A percentile compares a stretch with the other conserved stretches of the same genome.
phyloP scores from a whole-genome alignment of 1,140 invertebrate genomes.

The Anadara kagoshimensis region DNA sequence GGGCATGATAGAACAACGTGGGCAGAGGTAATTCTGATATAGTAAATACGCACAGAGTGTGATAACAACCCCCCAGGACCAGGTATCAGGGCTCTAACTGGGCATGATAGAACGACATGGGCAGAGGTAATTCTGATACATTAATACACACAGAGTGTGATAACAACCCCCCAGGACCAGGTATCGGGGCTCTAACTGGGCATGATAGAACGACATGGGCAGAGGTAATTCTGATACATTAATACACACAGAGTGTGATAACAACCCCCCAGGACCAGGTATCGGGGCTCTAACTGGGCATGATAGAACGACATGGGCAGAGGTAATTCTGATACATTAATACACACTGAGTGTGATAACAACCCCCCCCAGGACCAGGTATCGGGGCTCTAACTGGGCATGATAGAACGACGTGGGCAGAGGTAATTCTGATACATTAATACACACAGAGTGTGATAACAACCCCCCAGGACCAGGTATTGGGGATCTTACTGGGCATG shows the following conservation, averaged over 20 bases:
- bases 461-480: conserved; percentile 60
- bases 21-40: conserved; percentile 71
- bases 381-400: conserved; percentile 63
- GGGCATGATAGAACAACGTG: conserved; percentile 61
- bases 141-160: too few relatives aligned
- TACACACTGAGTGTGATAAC: conserved; percentile 54
- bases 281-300: conserved; percentile 63
- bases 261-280: conserved; percentile 54
- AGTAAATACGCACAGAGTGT: too few relatives aligned
- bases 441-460: conserved; percentile 54
- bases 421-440: conserved; percentile 69
- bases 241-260: too few relatives aligned
- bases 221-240: too few relatives aligned
- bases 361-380: conserved; percentile 56
- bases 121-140: too few relatives aligned
- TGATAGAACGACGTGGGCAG: conserved; percentile 67
- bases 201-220: conserved; percentile 67
- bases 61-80: conserved; percentile 49
- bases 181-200: conserved; percentile 62
- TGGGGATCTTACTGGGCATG: conserved; percentile 59
- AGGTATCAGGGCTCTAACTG: conserved; percentile 64
- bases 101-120: conserved; percentile 64
- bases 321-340: too few relatives aligned
- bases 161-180: conserved; percentile 52
- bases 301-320: conserved; percentile 67